These are phyloP conservation scores for Brachyalestes nurse DNA, from an alignment of 2,797 vertebrate genomes.

Conservation along the genomic window DNA sequence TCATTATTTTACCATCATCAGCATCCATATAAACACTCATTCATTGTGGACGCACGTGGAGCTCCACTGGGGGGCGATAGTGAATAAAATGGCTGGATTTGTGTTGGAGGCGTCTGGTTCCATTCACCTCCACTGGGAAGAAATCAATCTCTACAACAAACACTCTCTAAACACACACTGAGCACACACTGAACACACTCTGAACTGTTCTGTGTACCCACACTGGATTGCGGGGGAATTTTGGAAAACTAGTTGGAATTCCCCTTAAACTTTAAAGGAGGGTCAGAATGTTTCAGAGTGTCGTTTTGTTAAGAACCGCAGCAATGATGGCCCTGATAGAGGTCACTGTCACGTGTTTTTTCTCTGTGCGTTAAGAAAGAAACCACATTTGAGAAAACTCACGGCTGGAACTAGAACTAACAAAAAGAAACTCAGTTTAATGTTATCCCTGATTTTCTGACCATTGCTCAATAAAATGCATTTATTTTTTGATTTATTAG, in stretches of 20 bases:
- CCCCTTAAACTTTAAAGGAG: background rate
- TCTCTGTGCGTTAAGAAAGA: background rate
- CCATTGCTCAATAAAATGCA: background rate
- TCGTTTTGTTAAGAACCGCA: conserved; percentile 14
- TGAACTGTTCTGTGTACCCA: background rate
- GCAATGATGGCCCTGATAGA: background rate
- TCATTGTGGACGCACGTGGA: too few species aligned
- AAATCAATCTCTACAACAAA: too few species aligned
- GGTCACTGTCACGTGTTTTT: background rate
- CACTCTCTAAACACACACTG: too few species aligned
- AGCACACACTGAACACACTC: background rate
- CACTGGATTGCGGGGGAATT: background rate
- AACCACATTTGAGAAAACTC: background rate
- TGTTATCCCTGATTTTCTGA: conserved; percentile 2
- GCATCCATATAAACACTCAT: too few species aligned
- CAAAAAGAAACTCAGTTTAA: background rate
- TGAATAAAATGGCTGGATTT: too few species aligned
- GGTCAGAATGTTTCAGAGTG: background rate
- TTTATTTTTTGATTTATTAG: background rate
- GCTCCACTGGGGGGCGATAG: too few species aligned
- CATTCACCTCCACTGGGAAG: too few species aligned
- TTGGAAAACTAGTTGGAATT: background rate
- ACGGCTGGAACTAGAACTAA: background rate
- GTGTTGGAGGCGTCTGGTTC: too few species aligned
- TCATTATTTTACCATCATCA: too few species aligned